Conservation (phyloP, 2,888 invertebrate species). For the Corbicula japonica region DNA sequence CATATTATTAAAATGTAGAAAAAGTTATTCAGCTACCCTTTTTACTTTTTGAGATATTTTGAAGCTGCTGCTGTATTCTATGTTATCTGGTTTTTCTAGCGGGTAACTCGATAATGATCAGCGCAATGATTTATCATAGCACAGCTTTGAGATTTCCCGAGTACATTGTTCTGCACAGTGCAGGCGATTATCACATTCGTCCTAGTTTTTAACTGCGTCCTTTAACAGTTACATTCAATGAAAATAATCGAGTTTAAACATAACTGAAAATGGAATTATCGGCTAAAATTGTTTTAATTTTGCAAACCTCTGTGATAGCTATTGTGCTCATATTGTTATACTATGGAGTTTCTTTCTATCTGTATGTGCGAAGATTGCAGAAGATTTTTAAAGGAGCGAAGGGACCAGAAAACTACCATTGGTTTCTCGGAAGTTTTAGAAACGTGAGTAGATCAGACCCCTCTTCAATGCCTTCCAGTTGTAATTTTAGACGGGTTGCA, state of each 20-base stretch:
- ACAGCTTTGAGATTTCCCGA: not conserved
- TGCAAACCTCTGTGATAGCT: not conserved
- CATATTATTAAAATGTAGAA: no score
- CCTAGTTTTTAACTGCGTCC: not conserved
- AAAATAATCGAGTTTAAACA: no score
- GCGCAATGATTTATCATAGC: no score
- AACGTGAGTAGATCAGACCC: conserved; percentile 26
- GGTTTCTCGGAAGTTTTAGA: conserved; percentile 18
- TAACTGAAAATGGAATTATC: not conserved
- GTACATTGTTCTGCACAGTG: not conserved
- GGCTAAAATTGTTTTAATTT: conserved; percentile 1
- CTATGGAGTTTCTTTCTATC: not conserved
- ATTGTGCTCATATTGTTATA: not conserved
- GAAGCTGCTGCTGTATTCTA: no score
- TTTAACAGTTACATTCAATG: not conserved
- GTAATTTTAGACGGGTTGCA: no score
- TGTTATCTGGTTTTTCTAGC: no score
- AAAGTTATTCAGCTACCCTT: no score
- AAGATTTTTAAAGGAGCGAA: conserved; percentile 5
- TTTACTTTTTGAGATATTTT: no score
- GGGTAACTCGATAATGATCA: no score
- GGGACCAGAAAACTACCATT: conserved; percentile 17
- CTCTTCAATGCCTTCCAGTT: no score
- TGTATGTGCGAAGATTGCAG: not conserved
- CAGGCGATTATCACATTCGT: not conserved